A percentile compares a stretch with the other conserved stretches of the same genome.
phyloP scores from a whole-genome alignment of 2,113 vertebrate species.

The Thamnaconus septentrionalis region DNA sequence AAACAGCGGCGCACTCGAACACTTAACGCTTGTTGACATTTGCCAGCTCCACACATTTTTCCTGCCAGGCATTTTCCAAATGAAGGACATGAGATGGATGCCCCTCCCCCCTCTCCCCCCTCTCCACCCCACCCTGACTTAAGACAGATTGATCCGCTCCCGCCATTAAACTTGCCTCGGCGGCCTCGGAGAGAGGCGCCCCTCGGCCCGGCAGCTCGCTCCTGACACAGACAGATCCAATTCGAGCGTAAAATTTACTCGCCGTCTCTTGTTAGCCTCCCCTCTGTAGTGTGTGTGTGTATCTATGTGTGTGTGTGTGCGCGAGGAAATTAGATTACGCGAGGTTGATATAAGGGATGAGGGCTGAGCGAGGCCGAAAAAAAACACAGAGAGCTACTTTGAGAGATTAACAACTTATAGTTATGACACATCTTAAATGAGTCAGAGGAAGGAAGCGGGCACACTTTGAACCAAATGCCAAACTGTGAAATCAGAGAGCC shows the following conservation, averaged over 20 bases:
- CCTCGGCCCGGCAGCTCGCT: conserved; percentile 19
- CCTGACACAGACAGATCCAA: conserved; percentile 61
- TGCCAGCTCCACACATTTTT: conserved; percentile 58
- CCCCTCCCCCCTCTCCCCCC: conserved; percentile 1
- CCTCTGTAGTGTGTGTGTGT: conserved; percentile 29
- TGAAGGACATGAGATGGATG: conserved; percentile 66
- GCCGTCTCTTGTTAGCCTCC: conserved; percentile 54
- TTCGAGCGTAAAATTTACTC: conserved; percentile 63
- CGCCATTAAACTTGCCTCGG: conserved; percentile 61
- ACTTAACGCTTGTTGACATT: conserved; percentile 71
- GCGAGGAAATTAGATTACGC: conserved; percentile 60
- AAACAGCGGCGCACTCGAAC: conserved; percentile 40
- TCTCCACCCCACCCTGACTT: conserved; percentile 30
- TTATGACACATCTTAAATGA: conserved; percentile 67
- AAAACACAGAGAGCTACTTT: conserved; percentile 42
- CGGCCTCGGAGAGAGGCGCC: conserved; percentile 43
- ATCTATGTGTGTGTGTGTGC: conserved; percentile 26
- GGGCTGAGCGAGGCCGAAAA: conserved; percentile 25
- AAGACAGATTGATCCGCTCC: conserved; percentile 70
- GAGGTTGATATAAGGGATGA: conserved; percentile 52
- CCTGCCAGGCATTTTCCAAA: conserved; percentile 61
- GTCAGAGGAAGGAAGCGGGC: conserved; percentile 28
- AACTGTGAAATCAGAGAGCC: conserved; percentile 46
- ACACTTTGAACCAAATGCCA: conserved; percentile 51
- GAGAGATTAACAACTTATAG: conserved; percentile 63